Evolutionary conservation across 2,797 vertebrate species (phyloP).

Genomic region (Pygocentrus nattereri): DNA sequence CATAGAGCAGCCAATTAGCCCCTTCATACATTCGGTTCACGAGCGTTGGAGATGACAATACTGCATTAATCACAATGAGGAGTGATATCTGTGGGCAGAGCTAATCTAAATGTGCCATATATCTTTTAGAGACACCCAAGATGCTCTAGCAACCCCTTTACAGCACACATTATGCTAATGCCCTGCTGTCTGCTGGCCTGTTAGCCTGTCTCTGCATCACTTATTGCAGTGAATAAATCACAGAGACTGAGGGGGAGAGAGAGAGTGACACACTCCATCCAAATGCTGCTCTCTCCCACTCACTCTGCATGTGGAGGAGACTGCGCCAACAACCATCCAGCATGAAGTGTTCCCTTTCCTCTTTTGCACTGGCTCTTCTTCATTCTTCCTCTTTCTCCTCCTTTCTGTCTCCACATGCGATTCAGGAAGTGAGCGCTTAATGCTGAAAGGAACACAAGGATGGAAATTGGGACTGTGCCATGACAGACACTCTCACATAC

Average conservation of each 20-base stretch:
- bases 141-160: constrained; percentile 51
- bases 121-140: constrained; percentile 51
- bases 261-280: constrained; percentile 48
- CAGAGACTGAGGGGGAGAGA: constrained; percentile 42
- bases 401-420: neutral
- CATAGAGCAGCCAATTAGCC: constrained; percentile 31
- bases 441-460: constrained; percentile 7
- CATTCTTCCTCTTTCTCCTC: neutral
- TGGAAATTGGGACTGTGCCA: constrained; percentile 25
- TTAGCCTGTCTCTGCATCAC: constrained; percentile 61
- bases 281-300: constrained; percentile 49
- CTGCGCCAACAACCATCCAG: constrained; percentile 16
- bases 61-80: constrained; percentile 47
- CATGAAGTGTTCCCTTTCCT: constrained; percentile 28
- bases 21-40: constrained; percentile 30
- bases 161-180: constrained; percentile 63
- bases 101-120: constrained; percentile 56
- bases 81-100: constrained; percentile 52
- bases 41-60: constrained; percentile 32
- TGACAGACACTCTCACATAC: neutral
- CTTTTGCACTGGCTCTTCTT: constrained; percentile 29
- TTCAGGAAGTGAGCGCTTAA: constrained; percentile 25
- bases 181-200: constrained; percentile 61
- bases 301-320: constrained; percentile 30
- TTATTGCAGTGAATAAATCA: constrained; percentile 65